phyloP scores from a whole-genome alignment of 2,113 vertebrate genomes.

The Regulus satrapa region DNA sequence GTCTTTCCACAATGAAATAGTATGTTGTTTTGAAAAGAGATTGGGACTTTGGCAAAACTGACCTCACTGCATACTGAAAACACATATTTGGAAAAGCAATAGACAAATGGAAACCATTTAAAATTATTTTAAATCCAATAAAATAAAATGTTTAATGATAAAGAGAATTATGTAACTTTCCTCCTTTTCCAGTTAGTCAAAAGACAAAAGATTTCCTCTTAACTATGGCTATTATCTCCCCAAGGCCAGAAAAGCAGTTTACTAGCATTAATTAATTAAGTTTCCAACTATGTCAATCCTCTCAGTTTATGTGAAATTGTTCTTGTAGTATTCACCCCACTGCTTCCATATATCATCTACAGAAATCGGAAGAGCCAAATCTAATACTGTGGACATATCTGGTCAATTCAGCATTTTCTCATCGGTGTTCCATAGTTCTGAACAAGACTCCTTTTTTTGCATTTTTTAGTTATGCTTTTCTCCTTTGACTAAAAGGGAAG shows the following conservation, averaged over 20 bases:
- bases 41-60: background rate
- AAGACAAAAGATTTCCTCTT: background rate
- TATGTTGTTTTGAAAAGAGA: background rate
- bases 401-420: background rate
- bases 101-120: background rate
- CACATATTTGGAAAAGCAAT: background rate
- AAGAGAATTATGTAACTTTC: background rate
- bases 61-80: background rate
- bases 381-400: background rate
- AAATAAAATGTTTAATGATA: background rate
- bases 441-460: background rate
- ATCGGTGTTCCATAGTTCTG: background rate
- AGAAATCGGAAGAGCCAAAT: background rate
- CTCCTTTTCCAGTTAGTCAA: background rate
- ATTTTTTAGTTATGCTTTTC: background rate
- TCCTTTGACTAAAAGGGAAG: background rate
- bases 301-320: background rate
- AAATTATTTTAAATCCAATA: background rate
- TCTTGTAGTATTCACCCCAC: background rate
- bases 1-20: background rate
- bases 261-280: background rate
- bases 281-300: background rate
- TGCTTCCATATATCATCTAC: background rate
- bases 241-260: background rate
- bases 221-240: background rate